These are phyloP conservation scores for Stegastes partitus DNA, from an alignment of 2,113 vertebrate species.

Conservation along the genomic window DNA sequence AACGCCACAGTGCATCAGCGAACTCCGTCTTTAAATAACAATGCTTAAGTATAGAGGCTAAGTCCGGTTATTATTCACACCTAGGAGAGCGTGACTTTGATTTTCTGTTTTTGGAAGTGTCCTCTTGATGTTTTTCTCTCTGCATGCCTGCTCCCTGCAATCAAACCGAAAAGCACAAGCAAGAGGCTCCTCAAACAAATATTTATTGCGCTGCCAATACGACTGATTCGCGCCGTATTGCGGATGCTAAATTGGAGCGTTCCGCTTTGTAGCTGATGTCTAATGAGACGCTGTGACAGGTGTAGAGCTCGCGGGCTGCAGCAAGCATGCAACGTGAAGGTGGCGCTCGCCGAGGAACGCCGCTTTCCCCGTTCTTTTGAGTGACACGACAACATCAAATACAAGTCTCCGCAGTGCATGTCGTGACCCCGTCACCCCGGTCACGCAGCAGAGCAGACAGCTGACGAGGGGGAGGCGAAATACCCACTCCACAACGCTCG, in stretches of 20 bases:
- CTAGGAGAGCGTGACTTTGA: conserved; percentile 26
- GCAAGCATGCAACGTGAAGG: conserved; percentile 29
- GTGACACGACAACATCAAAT: conserved; percentile 75
- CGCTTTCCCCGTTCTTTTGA: conserved; percentile 47
- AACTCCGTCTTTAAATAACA: conserved; percentile 34
- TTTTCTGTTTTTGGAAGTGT: conserved; percentile 7
- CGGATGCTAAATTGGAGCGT: conserved; percentile 8
- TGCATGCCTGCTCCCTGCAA: background rate
- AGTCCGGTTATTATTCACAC: conserved; percentile 46
- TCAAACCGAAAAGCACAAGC: conserved; percentile 2
- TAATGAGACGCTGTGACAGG: conserved; percentile 26
- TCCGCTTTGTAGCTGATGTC: background rate
- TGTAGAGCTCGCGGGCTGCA: conserved; percentile 14
- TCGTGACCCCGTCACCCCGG: conserved; percentile 60
- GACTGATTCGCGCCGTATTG: conserved; percentile 11
- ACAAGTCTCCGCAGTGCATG: conserved; percentile 60
- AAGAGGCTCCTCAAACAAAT: conserved; percentile 13
- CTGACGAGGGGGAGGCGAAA: conserved; percentile 44
- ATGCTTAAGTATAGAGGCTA: conserved; percentile 5
- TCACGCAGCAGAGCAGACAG: conserved; percentile 53
- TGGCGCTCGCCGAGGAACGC: conserved; percentile 19
- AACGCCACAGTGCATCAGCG: conserved; percentile 51
- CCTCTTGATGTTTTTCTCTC: background rate
- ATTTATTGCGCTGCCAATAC: background rate
- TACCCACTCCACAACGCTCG: conserved; percentile 2